Conservation (phyloP, 2,113 vertebrate genomes). For the Calonectris borealis region DNA sequence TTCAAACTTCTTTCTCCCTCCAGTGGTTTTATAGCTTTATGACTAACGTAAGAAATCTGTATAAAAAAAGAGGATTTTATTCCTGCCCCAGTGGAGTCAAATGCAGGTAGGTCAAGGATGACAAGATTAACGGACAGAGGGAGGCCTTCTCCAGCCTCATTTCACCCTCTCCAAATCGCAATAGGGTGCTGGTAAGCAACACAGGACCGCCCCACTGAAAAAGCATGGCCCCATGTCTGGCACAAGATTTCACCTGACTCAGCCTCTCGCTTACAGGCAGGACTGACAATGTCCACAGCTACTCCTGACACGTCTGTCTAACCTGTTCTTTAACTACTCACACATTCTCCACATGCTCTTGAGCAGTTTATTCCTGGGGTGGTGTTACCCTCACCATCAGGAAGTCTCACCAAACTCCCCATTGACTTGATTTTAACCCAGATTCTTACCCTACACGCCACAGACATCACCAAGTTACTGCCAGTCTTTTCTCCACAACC, state of each 20-base stretch:
- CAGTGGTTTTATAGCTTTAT: background rate
- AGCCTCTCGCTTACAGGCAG: background rate
- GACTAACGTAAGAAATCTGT: background rate
- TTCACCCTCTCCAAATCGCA: background rate
- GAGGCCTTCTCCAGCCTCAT: background rate
- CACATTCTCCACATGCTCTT: background rate
- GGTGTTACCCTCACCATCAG: background rate
- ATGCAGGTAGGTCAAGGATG: background rate
- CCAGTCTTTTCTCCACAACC: background rate
- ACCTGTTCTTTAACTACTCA: background rate
- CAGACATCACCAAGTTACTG: background rate
- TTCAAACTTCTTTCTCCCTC: background rate
- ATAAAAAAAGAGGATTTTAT: background rate
- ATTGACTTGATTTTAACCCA: background rate
- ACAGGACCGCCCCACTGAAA: background rate
- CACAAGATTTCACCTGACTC: background rate
- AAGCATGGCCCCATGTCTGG: background rate
- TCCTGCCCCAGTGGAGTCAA: background rate
- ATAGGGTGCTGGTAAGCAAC: too few species aligned
- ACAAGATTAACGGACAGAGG: background rate
- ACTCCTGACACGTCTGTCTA: background rate
- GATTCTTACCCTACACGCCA: accelerated
- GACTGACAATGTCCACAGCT: background rate
- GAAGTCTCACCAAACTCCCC: background rate
- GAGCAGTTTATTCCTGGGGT: background rate